Conservation (phyloP, 2,888 invertebrate genomes). For the Phortica okadai region DNA sequence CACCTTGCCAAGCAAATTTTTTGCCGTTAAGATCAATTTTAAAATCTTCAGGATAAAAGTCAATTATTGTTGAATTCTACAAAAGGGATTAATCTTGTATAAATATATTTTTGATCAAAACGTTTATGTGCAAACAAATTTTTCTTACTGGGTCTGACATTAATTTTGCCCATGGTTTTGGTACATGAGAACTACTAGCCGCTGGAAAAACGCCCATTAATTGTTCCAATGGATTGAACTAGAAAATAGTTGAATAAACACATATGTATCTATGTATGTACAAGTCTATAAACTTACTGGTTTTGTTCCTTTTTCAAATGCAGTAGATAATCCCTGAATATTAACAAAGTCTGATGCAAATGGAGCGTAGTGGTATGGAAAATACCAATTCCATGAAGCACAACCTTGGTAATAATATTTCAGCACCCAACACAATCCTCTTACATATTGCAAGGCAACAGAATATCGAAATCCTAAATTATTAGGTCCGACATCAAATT, state of each 20-base stretch:
- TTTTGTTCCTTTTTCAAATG: conserved; percentile 91
- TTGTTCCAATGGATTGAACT: conserved; percentile 98
- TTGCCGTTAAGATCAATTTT: conserved; percentile 99
- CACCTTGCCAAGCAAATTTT: conserved; percentile 99
- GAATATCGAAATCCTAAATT: conserved; percentile 91
- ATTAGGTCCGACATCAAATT: conserved; percentile 87
- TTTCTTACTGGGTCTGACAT: conserved; percentile 91
- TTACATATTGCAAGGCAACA: conserved; percentile 95
- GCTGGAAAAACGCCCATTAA: conserved; percentile 99
- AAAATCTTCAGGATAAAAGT: conserved; percentile 99
- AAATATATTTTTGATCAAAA: neutral
- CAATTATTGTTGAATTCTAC: conserved; percentile 95
- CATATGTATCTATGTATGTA: neutral
- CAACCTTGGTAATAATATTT: conserved; percentile 99
- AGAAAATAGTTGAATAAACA: conserved; percentile 52
- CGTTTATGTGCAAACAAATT: neutral
- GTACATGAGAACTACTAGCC: conserved; percentile 95
- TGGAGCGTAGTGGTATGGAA: conserved; percentile 99
- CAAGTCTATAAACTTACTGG: conserved; percentile 80
- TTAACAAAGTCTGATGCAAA: conserved; percentile 99
- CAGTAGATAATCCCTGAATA: conserved; percentile 88
- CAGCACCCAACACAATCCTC: conserved; percentile 98
- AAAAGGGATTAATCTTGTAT: conserved; percentile 40
- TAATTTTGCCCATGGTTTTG: conserved; percentile 92
- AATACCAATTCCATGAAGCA: conserved; percentile 99